These are phyloP conservation scores for Hetaerina americana DNA, from an alignment of 1,140 invertebrate species.

Conservation along the genomic window DNA sequence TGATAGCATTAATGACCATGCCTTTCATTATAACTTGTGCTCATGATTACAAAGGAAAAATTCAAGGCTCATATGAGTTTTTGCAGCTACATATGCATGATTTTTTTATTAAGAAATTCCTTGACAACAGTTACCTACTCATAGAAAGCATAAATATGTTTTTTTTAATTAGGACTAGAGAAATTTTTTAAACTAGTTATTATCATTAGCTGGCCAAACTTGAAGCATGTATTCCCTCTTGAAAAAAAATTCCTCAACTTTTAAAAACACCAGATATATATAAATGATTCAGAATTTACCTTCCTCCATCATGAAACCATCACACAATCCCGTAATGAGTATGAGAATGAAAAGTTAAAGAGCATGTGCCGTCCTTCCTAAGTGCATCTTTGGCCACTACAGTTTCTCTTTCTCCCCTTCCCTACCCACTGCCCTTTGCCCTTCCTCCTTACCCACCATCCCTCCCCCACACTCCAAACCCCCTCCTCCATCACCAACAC, in stretches of 20 bases:
- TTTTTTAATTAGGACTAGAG: background rate
- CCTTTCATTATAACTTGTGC: too few species aligned
- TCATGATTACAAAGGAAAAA: too few species aligned
- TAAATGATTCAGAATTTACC: background rate
- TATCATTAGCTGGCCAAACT: background rate
- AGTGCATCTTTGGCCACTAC: background rate
- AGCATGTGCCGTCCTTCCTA: background rate
- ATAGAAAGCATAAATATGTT: too few species aligned
- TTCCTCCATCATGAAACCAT: background rate
- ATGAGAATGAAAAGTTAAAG: background rate
- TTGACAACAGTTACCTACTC: too few species aligned
- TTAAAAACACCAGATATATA: background rate
- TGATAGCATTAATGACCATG: too few species aligned
- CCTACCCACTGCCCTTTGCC: too few species aligned
- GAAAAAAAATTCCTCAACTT: background rate
- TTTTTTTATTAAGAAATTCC: too few species aligned
- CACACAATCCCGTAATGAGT: background rate
- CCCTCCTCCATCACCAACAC: background rate
- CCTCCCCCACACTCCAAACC: background rate
- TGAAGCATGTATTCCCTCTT: background rate
- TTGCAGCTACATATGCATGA: too few species aligned
- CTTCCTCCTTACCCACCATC: background rate
- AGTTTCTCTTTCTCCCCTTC: background rate
- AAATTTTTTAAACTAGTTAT: too few species aligned
- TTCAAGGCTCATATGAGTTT: too few species aligned